A percentile compares a stretch with the other conserved stretches of the same genome.
These are phyloP conservation scores for Athripsodes cinereus DNA, from an alignment of 2,888 invertebrate genomes.

Conservation along the genomic window DNA sequence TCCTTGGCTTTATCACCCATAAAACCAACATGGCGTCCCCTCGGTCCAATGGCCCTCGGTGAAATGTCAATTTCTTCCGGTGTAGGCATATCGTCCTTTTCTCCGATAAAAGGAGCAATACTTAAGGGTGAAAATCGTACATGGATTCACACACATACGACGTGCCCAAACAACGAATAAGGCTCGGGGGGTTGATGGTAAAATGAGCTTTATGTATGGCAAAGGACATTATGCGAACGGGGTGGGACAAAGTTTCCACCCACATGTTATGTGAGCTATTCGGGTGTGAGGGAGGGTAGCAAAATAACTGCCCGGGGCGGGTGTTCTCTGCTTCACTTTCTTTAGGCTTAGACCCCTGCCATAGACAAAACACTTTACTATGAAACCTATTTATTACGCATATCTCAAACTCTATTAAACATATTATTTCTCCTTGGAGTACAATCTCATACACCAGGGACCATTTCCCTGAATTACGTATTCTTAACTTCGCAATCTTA, in stretches of 20 bases:
- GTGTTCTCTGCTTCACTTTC: not conserved
- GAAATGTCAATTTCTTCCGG: conserved; percentile 28
- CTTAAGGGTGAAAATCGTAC: conserved; percentile 21
- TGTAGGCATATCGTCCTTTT: conserved; percentile 24
- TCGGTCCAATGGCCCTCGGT: conserved; percentile 25
- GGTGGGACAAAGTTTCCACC: conserved; percentile 16
- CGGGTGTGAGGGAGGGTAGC: conserved; percentile 21
- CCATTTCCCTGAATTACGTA: too few species aligned
- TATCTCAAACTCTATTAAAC: too few species aligned
- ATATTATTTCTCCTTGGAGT: too few species aligned
- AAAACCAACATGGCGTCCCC: conserved; percentile 27
- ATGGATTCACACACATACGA: not conserved
- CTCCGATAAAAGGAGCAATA: conserved; percentile 7
- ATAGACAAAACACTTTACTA: conserved; percentile 1
- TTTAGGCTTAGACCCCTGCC: not conserved
- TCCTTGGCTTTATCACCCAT: conserved; percentile 24
- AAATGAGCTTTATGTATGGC: conserved; percentile 17
- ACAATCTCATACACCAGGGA: too few species aligned
- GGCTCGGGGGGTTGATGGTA: conserved; percentile 4
- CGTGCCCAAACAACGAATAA: not conserved
- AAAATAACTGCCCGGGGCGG: conserved; percentile 27
- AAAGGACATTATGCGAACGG: conserved; percentile 22
- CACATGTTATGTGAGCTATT: conserved; percentile 25
- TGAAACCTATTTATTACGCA: not conserved
- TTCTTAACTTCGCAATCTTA: too few species aligned